These are phyloP conservation scores for Myripristis murdjan DNA, from an alignment of 2,797 vertebrate species.

Conservation along the genomic window DNA sequence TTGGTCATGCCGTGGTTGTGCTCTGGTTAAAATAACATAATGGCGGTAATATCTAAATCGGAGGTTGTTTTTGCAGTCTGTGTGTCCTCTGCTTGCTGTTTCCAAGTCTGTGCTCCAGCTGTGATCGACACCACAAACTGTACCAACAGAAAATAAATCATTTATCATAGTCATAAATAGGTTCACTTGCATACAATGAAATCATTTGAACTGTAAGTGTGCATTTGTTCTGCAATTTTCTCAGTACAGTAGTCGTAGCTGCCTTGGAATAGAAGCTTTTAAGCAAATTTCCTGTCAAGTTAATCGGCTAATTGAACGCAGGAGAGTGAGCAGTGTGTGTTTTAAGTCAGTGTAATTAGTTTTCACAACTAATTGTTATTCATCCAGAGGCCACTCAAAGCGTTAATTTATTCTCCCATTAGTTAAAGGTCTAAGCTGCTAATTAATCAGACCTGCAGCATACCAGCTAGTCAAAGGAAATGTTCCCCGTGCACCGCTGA, in stretches of 20 bases:
- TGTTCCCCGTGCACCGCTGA: constrained; percentile 52
- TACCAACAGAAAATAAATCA: background rate
- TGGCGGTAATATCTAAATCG: constrained; percentile 65
- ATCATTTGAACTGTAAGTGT: constrained; percentile 5
- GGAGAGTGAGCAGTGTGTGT: constrained; percentile 8
- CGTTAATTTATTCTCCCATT: constrained; percentile 67
- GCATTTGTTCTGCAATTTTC: background rate
- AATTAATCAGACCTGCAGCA: constrained; percentile 67
- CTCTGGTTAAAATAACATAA: constrained; percentile 55
- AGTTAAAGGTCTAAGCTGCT: constrained; percentile 51
- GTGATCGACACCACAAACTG: constrained; percentile 2
- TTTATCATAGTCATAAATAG: constrained; percentile 4
- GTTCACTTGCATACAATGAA: constrained; percentile 8
- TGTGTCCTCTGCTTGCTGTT: constrained; percentile 12
- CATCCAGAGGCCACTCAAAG: constrained; percentile 39
- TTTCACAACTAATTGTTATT: constrained; percentile 45
- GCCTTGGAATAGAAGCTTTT: background rate
- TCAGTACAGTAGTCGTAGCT: background rate
- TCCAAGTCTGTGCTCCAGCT: background rate
- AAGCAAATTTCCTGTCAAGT: constrained; percentile 21
- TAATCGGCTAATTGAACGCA: constrained; percentile 35
- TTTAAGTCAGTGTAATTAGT: constrained; percentile 25
- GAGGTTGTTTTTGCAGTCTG: constrained; percentile 45
- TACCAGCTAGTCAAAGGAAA: constrained; percentile 60
- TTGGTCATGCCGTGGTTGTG: constrained; percentile 56